Evolutionary conservation across 2,113 vertebrate genomes (phyloP).

Genomic region (Corythornis vintsioides): DNA sequence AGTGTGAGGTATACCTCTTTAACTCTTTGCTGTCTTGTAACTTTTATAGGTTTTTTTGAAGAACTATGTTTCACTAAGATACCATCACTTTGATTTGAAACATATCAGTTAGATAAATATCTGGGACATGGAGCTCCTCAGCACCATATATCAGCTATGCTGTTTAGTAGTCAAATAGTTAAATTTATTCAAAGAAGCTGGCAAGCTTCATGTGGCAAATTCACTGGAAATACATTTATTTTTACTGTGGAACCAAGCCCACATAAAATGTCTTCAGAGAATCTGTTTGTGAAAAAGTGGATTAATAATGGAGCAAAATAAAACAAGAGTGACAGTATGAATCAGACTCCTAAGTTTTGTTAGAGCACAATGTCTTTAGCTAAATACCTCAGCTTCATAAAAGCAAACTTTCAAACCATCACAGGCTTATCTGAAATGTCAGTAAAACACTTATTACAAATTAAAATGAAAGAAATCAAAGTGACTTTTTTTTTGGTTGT

Average conservation of each 20-base stretch:
- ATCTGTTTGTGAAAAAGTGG: constrained; percentile 31
- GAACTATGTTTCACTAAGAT: background rate
- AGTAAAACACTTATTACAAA: constrained; percentile 53
- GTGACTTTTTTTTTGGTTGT: background rate
- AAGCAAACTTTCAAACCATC: constrained; percentile 20
- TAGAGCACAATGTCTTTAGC: constrained; percentile 2
- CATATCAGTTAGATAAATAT: background rate
- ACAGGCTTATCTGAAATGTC: constrained; percentile 28
- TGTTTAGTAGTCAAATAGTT: background rate
- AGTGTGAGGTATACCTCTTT: background rate
- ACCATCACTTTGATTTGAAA: background rate
- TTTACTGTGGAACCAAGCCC: constrained; percentile 26
- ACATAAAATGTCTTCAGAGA: constrained; percentile 24
- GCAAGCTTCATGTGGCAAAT: constrained; percentile 8
- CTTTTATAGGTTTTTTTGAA: background rate
- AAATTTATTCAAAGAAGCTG: background rate
- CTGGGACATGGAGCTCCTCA: background rate
- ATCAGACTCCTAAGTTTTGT: background rate
- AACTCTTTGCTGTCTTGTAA: background rate
- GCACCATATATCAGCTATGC: background rate
- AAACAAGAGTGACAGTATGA: constrained; percentile 28
- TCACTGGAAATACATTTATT: constrained; percentile 44
- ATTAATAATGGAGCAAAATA: background rate
- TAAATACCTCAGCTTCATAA: constrained; percentile 41
- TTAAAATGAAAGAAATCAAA: constrained; percentile 55